phyloP scores from a whole-genome alignment of 2,113 vertebrate genomes.

The Salvelinus namaycush region DNA sequence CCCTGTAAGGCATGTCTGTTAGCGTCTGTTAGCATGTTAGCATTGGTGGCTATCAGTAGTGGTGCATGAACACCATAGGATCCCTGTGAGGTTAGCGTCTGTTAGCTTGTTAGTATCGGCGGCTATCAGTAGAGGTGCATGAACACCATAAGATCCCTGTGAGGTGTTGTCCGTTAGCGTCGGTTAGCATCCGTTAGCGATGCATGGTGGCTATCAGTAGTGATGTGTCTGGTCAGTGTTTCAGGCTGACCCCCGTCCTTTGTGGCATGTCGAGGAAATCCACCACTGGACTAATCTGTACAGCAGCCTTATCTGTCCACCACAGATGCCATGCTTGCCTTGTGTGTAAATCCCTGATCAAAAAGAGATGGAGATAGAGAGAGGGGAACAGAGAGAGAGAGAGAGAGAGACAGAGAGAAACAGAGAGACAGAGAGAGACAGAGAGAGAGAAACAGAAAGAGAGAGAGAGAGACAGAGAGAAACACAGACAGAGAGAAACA shows the following conservation, averaged over 20 bases:
- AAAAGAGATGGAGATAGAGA: background rate
- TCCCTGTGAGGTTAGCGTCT: background rate
- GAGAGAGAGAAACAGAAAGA: background rate
- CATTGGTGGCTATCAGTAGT: too few relatives aligned
- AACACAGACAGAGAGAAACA: rapidly evolving
- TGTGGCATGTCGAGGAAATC: constrained; percentile 42
- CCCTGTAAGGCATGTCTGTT: background rate
- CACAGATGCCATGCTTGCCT: constrained; percentile 31
- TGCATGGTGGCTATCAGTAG: too few relatives aligned
- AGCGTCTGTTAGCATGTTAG: background rate
- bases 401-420: background rate
- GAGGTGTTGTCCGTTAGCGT: background rate
- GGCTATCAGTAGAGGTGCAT: too few relatives aligned
- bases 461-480: background rate
- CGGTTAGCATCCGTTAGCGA: background rate
- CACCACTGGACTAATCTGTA: constrained; percentile 47
- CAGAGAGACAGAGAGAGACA: background rate
- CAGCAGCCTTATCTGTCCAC: constrained; percentile 56
- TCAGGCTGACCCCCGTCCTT: constrained; percentile 27
- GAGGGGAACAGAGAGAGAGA: background rate
- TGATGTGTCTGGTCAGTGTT: background rate
- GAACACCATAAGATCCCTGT: background rate
- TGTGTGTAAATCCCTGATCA: background rate
- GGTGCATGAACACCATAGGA: background rate
- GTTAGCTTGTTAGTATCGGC: background rate